A percentile compares a stretch with the other conserved stretches of the same genome.
Evolutionary conservation across 2,888 invertebrate species (phyloP).

Genomic region (Calameuta filiformis): DNA sequence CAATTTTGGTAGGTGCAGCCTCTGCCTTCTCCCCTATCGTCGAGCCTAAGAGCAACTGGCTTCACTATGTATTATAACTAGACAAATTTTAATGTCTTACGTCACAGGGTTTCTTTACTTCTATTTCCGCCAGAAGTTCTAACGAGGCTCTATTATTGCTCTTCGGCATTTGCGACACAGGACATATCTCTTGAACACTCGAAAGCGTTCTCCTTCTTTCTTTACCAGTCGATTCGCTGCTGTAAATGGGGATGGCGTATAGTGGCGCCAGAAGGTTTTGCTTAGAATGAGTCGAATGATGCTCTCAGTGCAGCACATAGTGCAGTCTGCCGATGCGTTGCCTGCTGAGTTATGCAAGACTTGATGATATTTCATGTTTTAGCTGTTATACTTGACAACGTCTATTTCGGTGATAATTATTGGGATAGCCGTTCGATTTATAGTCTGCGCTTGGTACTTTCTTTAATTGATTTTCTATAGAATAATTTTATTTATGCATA

Average conservation of each 20-base stretch:
- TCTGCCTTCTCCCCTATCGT: not conserved
- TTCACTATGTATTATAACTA: not conserved
- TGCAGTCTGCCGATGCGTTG: not conserved
- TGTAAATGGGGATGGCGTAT: not conserved
- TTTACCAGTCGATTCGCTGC: not conserved
- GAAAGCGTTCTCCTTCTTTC: not conserved
- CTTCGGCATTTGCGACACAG: not conserved
- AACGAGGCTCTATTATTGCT: not conserved
- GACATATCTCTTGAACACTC: not conserved
- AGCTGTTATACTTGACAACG: not conserved
- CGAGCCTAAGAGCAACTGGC: not conserved
- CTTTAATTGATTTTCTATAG: not conserved
- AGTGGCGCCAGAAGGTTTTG: not conserved
- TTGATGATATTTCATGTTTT: not conserved
- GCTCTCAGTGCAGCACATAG: not conserved
- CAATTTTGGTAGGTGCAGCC: constrained; percentile 54
- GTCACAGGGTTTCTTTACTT: not conserved
- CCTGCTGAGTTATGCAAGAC: not conserved
- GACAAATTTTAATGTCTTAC: not conserved
- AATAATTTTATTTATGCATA: not conserved
- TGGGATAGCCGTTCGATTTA: not conserved
- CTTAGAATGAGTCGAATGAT: not conserved
- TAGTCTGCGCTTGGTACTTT: not conserved
- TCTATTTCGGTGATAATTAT: not conserved
- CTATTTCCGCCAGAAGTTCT: not conserved